Evolutionary conservation across 2,888 invertebrate genomes (phyloP), one percentile per base, ranked within the genome.

Genomic region (Tortrix viridana): DNA sequence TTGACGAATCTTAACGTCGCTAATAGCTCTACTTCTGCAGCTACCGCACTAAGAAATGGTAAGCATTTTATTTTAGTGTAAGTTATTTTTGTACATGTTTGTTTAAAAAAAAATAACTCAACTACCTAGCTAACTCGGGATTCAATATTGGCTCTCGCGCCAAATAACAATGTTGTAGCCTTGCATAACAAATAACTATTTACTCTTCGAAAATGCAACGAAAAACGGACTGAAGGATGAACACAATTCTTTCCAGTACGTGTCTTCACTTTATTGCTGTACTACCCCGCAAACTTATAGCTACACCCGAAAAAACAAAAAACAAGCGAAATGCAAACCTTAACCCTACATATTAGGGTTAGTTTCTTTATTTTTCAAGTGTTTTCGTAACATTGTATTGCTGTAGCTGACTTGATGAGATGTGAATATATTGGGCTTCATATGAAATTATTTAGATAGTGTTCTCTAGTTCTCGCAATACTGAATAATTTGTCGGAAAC

Each of bases 181-280:
- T n/a, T n/a, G n/a, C n/a, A n/a, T n/a, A n/a, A n/a, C n/a, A 3
- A 32, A 32, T 1, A 12, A 1, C 12, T 4, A 41, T 41, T 4
- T 41, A n/a, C n/a, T 41, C 6, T 5, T 16, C n/a, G 1, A 18
- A 26, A 20, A 20, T 19, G 6, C 20, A 37, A 32, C 12, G 20
- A 19, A 37, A 26, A 32, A 50, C 32, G 32, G 18, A 12, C 19
- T 20, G 6, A 37, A 50, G 20, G 37, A 50, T 19, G 37, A 50
- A 50, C 37, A 50, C 50, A 19, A 50, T 50, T 37, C 32, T 50
- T 18, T 37, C 20, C 14, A 37, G 18, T 37, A 50, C 50, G 50
- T 32, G 26, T 14, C 37, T 32, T n/a, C 19, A 18, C 49, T 49
- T 32, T 50, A 50, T 50, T 50, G 19, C 19, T 19, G 12, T 20